Evolutionary conservation across 2,888 invertebrate species (phyloP), one percentile per base, ranked within the genome.

Genomic region (Lepidonotus clava): DNA sequence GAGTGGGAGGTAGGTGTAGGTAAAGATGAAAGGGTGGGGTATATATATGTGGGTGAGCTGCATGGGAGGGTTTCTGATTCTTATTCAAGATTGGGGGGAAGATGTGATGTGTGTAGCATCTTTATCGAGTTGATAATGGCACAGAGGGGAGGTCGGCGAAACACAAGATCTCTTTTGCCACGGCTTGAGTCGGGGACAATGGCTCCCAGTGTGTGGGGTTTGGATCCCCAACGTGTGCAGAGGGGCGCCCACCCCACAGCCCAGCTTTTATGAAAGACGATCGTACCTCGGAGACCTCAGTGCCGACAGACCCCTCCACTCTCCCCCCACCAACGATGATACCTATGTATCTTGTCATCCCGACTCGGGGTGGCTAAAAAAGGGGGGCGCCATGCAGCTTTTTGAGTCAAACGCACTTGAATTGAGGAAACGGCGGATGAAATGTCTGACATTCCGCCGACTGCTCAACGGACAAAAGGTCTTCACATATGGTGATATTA

Each of bases 401-500:
- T 32, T 24, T 80, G 28, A 14, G 5, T 80, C 51, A 11, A 80
- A 41, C 46, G 38, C 71, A 41, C 80, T 80, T 46, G 46, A 80
- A 46, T 80, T 80, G 46, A 46, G 46, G 80, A 80, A 80, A 80
- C 34, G 51, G 46, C 32, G 46, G 80, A 41, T 80, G 28, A 51
- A 80, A 80, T 80, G 51, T 8, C 80, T n/a, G 51, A 34, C 80
- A 80, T 46, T 80, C 80, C 80, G 80, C 14, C n/a, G 80, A 8
- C 51, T 11, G 80, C 11, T 41, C 21, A 6, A 11, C 28, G 34
- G 46, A 80, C 80, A 80, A 80, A 80, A 46, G 46, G 28, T 32
- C 51, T 34, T 24, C 80, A 80, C 80, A 80, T 80, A 80, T 80
- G 80, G 80, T 32, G 80, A 80, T 80, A 80, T 80, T 80, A 80